Base-by-base conservation (phyloP, 2,888 invertebrate species). In the Microplitis deprimator region DNA sequence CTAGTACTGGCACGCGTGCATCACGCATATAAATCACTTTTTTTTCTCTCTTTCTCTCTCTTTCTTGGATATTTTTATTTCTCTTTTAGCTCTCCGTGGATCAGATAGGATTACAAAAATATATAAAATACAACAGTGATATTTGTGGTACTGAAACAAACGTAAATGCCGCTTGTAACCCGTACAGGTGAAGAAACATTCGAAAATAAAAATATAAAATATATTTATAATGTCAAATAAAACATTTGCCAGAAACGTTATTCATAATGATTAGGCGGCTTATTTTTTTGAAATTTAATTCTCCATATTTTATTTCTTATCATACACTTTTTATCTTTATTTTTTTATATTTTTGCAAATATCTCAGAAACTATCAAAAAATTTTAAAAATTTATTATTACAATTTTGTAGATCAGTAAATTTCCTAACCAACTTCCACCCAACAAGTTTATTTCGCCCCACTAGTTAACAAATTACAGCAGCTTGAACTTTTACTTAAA, bases 1-100 rank as follows among this genome's bases (percentile, higher is more conserved):
- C 88, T 86, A 89, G 88, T 89, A 83, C 84, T 85, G 88, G 89
- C 89, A 89, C 89, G 89, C 88, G 88, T 89, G 88, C 86, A 87
- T 89, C 89, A 89, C 83, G 87, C 87, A 87, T 88, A 89, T 89
- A 89, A 89, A 89, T 90, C 89, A 90, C 86, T 85, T 29, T 29
- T 29, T 29, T 29, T 86, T 82, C 77, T 81, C 67, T 17, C 17
- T 17, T 50, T 40, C 41, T 20, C 20, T 40, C 20, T 17, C 50
- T 41, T 40, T 13, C n/a, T 61, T 61, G 40, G 38, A 8, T 38
- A 10, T 20, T 67, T 29, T 65, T n/a, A 65, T 17, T 67, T 67
- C 5, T n/a, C 13, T 38, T 67, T 38, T 67, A 29, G 68, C 40
- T 40, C 62, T 82, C 84, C 81, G 80, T 80, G 86, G 84, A 89